These are phyloP conservation scores for Germaria angustata DNA, from an alignment of 2,888 invertebrate genomes.

Conservation along the genomic window DNA sequence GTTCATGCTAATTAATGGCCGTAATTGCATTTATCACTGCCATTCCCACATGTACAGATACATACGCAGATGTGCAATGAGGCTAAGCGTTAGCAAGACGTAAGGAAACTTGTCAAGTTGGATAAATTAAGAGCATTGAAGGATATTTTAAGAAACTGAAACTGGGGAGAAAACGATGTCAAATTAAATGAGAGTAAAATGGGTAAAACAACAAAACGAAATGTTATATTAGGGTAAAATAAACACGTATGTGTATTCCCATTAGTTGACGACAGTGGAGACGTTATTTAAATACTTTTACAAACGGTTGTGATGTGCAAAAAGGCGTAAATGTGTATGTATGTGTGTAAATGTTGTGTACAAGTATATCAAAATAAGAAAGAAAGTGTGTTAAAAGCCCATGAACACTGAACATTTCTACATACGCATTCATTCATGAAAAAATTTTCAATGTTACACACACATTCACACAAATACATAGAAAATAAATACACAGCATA, in stretches of 20 bases:
- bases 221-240: slow-evolving; percentile 37
- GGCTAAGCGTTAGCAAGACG: background rate
- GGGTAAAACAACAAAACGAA: background rate
- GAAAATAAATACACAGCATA: background rate
- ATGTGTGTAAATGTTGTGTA: background rate
- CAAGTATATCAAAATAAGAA: background rate
- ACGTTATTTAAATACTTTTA: background rate
- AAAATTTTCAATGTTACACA: slow-evolving; percentile 31
- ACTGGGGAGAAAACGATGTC: background rate
- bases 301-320: background rate
- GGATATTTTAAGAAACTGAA: slow-evolving; percentile 1
- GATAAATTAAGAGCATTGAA: slow-evolving; percentile 10
- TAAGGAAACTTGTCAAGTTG: background rate
- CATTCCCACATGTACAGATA: background rate
- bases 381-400: slow-evolving; percentile 10
- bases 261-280: slow-evolving; percentile 3
- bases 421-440: slow-evolving; percentile 19
- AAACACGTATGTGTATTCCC: slow-evolving; percentile 32
- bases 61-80: background rate
- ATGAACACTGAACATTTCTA: background rate
- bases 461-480: background rate
- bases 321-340: background rate
- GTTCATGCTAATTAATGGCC: background rate
- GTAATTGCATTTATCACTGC: background rate
- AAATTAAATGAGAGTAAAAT: slow-evolving; percentile 3